Evolutionary conservation across 2,113 vertebrate genomes (phyloP).

Genomic region (Chloropsis cyanopogon): DNA sequence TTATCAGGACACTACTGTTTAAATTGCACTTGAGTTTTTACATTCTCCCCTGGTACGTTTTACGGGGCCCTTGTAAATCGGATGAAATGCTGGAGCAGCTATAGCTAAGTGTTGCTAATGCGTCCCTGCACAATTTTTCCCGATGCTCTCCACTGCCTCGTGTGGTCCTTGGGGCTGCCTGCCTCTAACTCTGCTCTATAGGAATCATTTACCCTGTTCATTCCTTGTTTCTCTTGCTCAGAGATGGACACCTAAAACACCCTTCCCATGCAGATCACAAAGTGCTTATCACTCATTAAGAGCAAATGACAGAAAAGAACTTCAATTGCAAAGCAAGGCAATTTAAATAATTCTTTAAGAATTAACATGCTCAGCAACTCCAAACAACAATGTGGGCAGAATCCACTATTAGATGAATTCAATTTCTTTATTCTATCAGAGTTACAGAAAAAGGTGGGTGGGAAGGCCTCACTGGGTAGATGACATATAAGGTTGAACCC

Average conservation of each 20-base stretch:
- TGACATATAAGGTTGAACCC: neutral
- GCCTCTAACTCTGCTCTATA: neutral
- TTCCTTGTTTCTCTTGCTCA: neutral
- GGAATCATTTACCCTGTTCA: neutral
- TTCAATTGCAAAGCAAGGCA: neutral
- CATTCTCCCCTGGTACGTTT: neutral
- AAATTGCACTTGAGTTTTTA: constrained; percentile 12
- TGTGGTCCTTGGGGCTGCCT: neutral
- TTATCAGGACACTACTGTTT: constrained; percentile 8
- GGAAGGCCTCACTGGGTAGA: neutral
- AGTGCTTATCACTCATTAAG: neutral
- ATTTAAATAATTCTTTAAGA: neutral
- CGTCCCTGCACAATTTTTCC: neutral
- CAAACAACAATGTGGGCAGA: neutral
- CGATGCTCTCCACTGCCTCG: constrained; percentile 6
- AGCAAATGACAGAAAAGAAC: neutral
- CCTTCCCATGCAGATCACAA: neutral
- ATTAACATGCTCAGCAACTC: neutral
- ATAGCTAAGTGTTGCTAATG: neutral
- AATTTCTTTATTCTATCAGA: neutral
- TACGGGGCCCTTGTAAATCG: neutral
- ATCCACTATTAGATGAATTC: neutral
- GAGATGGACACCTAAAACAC: neutral
- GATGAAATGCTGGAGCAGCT: neutral
- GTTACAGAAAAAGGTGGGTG: neutral